Conservation (phyloP, 2,797 vertebrate genomes). For the Acridotheres tristis region DNA sequence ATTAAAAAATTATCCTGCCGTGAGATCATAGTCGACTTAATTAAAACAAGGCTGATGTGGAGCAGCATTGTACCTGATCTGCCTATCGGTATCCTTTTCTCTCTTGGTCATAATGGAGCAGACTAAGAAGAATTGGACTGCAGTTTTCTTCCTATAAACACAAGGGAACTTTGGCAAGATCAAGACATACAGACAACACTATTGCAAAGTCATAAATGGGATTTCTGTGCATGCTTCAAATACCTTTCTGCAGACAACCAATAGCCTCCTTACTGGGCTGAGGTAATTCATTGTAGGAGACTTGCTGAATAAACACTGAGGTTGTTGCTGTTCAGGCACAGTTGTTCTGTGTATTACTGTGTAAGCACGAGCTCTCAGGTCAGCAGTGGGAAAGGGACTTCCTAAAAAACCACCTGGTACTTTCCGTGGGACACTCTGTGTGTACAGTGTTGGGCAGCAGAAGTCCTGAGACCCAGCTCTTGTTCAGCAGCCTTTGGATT, state of each 20-base stretch:
- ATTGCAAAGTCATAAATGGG: constrained; percentile 20
- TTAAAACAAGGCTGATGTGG: constrained; percentile 44
- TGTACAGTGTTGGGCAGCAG: accelerated
- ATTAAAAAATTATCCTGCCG: constrained; percentile 43
- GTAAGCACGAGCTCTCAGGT: background rate
- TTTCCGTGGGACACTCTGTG: background rate
- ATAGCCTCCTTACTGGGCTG: background rate
- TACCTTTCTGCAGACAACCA: background rate
- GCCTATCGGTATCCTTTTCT: background rate
- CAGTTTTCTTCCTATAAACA: constrained; percentile 33
- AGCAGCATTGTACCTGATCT: constrained; percentile 55
- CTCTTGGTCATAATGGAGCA: background rate
- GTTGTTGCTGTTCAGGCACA: background rate
- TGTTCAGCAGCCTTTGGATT: background rate
- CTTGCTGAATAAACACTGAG: background rate
- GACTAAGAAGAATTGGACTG: background rate
- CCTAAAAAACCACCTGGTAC: background rate
- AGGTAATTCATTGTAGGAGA: background rate
- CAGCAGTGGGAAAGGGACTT: background rate
- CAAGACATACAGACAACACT: background rate
- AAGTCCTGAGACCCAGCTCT: background rate
- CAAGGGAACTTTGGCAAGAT: constrained; percentile 22
- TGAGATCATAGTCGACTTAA: constrained; percentile 61
- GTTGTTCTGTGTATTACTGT: background rate
- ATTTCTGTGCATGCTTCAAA: constrained; percentile 40